phyloP scores from a whole-genome alignment of 2,888 invertebrate genomes.

The Thysanoteuthis rhombus region DNA sequence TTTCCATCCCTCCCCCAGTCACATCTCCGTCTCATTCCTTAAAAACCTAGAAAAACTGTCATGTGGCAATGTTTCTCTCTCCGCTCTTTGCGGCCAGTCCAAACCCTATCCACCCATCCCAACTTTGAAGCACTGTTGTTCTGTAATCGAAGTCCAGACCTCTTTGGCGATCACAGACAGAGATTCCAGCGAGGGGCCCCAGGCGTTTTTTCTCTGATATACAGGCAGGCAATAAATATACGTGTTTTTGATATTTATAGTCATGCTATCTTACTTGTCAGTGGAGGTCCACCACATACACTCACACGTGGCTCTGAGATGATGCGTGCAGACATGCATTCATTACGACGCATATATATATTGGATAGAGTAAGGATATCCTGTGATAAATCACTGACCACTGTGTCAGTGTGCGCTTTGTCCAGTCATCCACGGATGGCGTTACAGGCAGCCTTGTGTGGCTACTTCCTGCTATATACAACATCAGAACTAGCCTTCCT shows the following conservation, averaged over 20 bases:
- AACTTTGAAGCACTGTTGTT: background rate
- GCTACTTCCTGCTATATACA: background rate
- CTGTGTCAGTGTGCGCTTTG: background rate
- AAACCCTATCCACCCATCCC: background rate
- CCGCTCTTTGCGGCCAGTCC: background rate
- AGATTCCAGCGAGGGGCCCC: conserved; percentile 12
- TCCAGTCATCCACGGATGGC: conserved; percentile 12
- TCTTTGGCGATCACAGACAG: conserved; percentile 12
- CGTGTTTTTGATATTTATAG: conserved; percentile 12
- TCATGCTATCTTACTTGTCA: background rate
- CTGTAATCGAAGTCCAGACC: conserved; percentile 12
- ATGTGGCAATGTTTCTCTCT: background rate
- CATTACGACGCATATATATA: background rate
- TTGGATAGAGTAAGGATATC: background rate
- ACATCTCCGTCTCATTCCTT: background rate
- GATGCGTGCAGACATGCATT: background rate
- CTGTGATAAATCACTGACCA: background rate
- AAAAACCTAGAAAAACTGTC: background rate
- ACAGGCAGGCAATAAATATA: background rate
- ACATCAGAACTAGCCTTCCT: background rate
- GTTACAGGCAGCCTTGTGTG: background rate
- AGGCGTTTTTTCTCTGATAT: conserved; percentile 12
- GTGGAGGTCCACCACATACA: background rate
- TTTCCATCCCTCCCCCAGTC: background rate
- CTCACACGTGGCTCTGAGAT: background rate